Percentiles rank a stretch among this genome's conserved stretches.
Evolutionary conservation across 2,113 vertebrate species (phyloP).

Genomic region (Cebidichthys violaceus): DNA sequence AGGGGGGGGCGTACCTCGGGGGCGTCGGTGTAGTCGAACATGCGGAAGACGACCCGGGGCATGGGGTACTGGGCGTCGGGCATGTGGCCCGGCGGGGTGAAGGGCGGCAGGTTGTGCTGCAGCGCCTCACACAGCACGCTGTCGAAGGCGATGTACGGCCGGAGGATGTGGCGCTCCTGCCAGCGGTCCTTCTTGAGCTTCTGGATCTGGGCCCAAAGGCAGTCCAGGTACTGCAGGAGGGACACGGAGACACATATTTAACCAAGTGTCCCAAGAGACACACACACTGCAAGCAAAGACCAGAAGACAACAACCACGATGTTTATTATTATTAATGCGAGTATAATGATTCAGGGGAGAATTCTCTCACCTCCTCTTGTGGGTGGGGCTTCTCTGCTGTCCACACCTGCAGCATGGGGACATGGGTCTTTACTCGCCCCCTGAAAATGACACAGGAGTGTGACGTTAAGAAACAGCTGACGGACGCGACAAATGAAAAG

Average conservation of each 20-base stretch:
- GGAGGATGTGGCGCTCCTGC: constrained; percentile 96
- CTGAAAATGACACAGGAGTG: constrained; percentile 70
- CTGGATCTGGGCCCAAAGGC: constrained; percentile 98
- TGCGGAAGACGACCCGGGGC: constrained; percentile 94
- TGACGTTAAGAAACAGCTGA: background rate
- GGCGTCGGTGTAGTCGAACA: constrained; percentile 99
- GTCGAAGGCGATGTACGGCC: constrained; percentile 98
- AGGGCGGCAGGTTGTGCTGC: constrained; percentile 98
- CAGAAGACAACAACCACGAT: background rate
- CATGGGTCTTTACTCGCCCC: constrained; percentile 92
- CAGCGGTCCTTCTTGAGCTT: constrained; percentile 97
- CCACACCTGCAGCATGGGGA: constrained; percentile 97
- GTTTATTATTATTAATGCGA: background rate
- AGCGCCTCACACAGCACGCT: constrained; percentile 97
- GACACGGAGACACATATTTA: background rate
- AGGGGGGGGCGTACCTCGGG: constrained; percentile 84
- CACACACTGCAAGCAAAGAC: background rate
- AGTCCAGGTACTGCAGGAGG: constrained; percentile 93
- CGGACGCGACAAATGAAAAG: background rate
- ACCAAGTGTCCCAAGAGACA: background rate
- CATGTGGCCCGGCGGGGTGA: constrained; percentile 94
- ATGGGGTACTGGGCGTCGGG: constrained; percentile 92
- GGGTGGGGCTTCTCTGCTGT: constrained; percentile 96
- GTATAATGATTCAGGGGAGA: background rate
- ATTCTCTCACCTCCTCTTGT: constrained; percentile 92